These are phyloP conservation scores for Gymnodraco acuticeps DNA, from an alignment of 2,797 vertebrate species.

Conservation along the genomic window DNA sequence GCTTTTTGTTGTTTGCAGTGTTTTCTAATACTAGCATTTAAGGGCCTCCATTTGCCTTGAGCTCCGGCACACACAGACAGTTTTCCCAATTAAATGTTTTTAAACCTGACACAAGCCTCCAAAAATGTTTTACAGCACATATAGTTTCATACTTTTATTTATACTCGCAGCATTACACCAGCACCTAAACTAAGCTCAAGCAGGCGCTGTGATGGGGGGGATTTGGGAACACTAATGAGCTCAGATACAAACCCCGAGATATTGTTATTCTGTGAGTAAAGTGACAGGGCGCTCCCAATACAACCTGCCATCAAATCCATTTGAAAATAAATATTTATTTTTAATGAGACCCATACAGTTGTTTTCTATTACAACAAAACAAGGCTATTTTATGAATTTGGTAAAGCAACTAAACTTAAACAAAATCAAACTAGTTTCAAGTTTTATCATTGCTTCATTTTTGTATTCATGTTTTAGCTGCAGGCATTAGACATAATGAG, in stretches of 20 bases:
- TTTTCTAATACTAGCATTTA: conserved; percentile 53
- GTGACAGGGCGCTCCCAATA: conserved; percentile 1
- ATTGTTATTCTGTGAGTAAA: conserved; percentile 13
- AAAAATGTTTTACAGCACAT: conserved; percentile 3
- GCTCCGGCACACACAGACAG: conserved; percentile 35
- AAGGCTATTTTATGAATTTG: background rate
- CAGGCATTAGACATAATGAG: background rate
- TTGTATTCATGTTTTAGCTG: background rate
- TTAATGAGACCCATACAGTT: background rate
- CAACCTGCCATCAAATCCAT: conserved; percentile 5
- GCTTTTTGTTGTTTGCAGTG: conserved; percentile 7
- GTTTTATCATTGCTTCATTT: background rate
- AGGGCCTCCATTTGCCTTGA: conserved; percentile 54
- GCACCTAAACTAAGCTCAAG: background rate
- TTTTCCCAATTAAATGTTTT: conserved; percentile 7
- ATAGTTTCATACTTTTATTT: conserved; percentile 4
- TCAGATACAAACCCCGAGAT: conserved; percentile 3
- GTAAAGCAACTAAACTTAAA: background rate
- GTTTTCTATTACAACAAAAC: conserved; percentile 2
- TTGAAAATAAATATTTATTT: background rate
- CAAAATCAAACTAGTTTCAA: background rate
- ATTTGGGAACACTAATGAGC: conserved; percentile 17
- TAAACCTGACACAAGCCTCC: conserved; percentile 2
- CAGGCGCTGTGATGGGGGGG: background rate
- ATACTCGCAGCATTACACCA: background rate